Base-by-base conservation (phyloP, 2,113 vertebrate genomes). In the Bostrychus sinensis region DNA sequence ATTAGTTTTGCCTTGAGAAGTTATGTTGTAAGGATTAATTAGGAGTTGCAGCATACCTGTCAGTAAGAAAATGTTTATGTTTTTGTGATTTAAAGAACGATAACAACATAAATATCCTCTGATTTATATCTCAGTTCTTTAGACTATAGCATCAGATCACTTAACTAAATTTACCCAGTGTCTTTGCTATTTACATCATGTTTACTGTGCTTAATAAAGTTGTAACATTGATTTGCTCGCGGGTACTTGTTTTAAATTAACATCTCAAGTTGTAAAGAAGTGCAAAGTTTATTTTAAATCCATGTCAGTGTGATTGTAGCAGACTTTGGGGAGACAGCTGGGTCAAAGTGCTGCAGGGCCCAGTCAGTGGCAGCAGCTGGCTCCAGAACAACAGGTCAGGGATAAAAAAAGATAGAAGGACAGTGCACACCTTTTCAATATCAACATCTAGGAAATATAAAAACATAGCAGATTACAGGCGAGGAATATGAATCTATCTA, bases 251-350 rank as follows among this genome's bases (percentile, higher is more conserved):
- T 48, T 25, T 13, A 25, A 48, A 25, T 48, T 25, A 25, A 5
- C 45, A 23, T 48, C 45, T 45, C 25, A 25, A n/a, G 36, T 38
- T 42, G 14, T 9, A 37, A 16, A 45, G 50, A 59, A 26, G 45
- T 28, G 39, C 36, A 50, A 22, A 30, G 19, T 59, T 74, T 55
- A 34, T n/a, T 62, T 39, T 26, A 4, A 7, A 38, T 28, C 41
- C 26, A 60, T 13, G 22, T 68, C 56, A 51, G 56, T 43, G 38
- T 41, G 61, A 62, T 23, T 55, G 50, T 53, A 62, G 43, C 54
- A 19, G 54, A 36, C 56, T 62, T 12, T 55, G 34, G 3, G 43
- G 20, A 55, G 48, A 38, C 66, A 75, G 58, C 51, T 62, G 65
- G 38, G 19, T 39, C 0, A 4, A 39, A n/a, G 23, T 14, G 56